Evolutionary conservation across 2,888 invertebrate species (phyloP), one percentile per base, ranked within the genome.

Genomic region (Candidula unifasciata): DNA sequence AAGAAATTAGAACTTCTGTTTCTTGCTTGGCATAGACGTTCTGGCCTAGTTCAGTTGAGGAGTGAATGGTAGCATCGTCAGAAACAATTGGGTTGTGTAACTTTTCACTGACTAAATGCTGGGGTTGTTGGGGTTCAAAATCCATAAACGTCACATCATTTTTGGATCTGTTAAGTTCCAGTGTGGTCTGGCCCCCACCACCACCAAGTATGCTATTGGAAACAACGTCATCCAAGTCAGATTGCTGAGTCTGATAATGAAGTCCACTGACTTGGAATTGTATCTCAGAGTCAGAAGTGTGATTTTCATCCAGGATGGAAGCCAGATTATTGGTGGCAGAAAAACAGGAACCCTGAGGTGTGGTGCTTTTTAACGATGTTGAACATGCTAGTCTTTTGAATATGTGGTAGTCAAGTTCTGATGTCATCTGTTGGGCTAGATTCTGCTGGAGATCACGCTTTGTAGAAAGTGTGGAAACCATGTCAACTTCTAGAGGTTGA

Each of bases 331-430:
- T 44, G 33, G 52, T 73, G 18, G 44, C 68, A 21, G 60, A 27
- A 54, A 76, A 82, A 33, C 44, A 30, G 1, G 82, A 74, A 66
- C 33, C 24, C 0, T 44, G 77, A 1, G 44, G 8, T 35, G n/a
- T 33, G 8, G 52, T 37, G n/a, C 77, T 79, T 52, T 83, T 79
- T 52, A 76, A 27, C 30, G 78, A 68, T 21, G 80, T 18, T 54
- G 80, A 80, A 37, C 73, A 69, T 35, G 74, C 54, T 3, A 80
- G 37, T 68, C 68, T 80, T 68, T 84, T 84, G 27, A 80, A 54
- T 24, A 76, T 76, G 33, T 84, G 74, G 30, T 84, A 79, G 33
- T 71, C 80, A 6, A 84, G 54, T 1, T 80, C 84, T 66, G 64
- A 73, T 24, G 64, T 33, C 44, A 54, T 30, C 13, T 73, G 57